Evolutionary conservation across 2,113 vertebrate genomes (phyloP).

Genomic region (Odontesthes bonariensis): DNA sequence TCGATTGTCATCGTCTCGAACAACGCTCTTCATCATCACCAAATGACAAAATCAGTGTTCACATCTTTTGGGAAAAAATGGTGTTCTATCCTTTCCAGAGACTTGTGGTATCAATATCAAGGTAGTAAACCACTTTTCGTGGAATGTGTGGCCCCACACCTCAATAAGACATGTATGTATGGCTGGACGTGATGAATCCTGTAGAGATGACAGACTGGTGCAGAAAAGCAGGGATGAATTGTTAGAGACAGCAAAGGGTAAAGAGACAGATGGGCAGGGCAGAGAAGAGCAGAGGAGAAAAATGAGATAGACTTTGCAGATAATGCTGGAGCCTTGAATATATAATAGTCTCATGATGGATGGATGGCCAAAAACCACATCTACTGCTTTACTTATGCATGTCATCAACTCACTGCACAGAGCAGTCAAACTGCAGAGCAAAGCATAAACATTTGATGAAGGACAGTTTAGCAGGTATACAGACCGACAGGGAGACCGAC

Average conservation of each 20-base stretch:
- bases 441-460: conserved; percentile 65
- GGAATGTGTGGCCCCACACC: background rate
- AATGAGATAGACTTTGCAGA: conserved; percentile 31
- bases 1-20: too few relatives aligned
- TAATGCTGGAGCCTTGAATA: conserved; percentile 57
- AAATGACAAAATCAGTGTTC: too few relatives aligned
- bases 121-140: too few relatives aligned
- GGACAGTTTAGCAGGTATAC: conserved; percentile 58
- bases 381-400: conserved; percentile 59
- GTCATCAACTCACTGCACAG: conserved; percentile 59
- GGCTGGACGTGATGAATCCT: background rate
- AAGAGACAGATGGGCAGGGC: conserved; percentile 24
- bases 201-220: conserved; percentile 18
- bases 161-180: background rate
- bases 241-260: background rate
- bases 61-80: too few relatives aligned
- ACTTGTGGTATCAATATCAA: background rate
- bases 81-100: too few relatives aligned
- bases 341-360: conserved; percentile 63
- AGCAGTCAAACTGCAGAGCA: conserved; percentile 47
- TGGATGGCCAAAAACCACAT: conserved; percentile 53
- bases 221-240: background rate
- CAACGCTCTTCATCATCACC: too few relatives aligned
- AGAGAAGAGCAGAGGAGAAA: background rate
- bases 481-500: conserved; percentile 24